Conservation (phyloP, 2,888 invertebrate genomes). For the Copidosoma aretas region DNA sequence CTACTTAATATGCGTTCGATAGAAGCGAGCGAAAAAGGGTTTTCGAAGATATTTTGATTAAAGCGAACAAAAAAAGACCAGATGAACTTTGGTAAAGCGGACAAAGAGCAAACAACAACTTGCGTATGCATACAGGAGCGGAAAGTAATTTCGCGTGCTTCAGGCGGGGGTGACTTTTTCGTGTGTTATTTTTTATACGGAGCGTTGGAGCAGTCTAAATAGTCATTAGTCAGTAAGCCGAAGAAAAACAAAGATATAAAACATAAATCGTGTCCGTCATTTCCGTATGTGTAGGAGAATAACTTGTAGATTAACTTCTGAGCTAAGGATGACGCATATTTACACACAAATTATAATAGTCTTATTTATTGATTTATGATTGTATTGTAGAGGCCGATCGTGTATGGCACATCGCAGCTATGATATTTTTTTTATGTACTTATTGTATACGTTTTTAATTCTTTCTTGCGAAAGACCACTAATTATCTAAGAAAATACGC, state of each 20-base stretch:
- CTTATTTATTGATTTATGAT: background rate
- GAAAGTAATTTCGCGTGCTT: too few species aligned
- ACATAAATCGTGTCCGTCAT: conserved; percentile 23
- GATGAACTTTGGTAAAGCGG: background rate
- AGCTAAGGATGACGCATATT: background rate
- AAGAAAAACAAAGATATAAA: too few species aligned
- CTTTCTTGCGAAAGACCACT: background rate
- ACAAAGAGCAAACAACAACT: conserved; percentile 13
- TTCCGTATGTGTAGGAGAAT: conserved; percentile 27
- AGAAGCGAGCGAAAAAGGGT: background rate
- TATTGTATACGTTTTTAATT: background rate
- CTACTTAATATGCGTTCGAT: conserved; percentile 31
- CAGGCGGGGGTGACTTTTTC: background rate
- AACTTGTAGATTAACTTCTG: conserved; percentile 8
- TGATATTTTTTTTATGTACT: background rate
- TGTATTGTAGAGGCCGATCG: background rate
- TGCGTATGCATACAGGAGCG: background rate
- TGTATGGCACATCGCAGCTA: background rate
- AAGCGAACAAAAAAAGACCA: too few species aligned
- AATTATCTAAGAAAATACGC: background rate
- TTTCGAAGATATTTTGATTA: too few species aligned
- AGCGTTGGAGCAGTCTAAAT: background rate
- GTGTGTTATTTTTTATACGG: background rate
- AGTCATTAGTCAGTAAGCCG: conserved; percentile 36
- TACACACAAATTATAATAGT: background rate